Evolutionary conservation across 2,113 vertebrate genomes (phyloP).

Genomic region (Telmatochromis sp.): DNA sequence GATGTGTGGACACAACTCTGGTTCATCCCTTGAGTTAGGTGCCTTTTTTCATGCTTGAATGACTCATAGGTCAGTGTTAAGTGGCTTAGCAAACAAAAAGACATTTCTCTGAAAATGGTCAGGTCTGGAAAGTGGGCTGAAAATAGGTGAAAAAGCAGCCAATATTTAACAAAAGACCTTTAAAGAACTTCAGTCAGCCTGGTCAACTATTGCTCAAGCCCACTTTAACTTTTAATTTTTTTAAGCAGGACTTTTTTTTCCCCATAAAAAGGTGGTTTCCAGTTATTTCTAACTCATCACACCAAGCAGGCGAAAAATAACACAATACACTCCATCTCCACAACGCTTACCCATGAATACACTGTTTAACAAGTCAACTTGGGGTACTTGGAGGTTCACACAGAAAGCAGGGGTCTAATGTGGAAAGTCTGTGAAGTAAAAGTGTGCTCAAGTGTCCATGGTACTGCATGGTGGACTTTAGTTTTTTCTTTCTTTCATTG

Average conservation of each 20-base stretch:
- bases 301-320: not conserved
- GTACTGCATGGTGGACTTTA: not conserved
- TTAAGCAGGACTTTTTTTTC: not conserved
- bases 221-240: not conserved
- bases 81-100: not conserved
- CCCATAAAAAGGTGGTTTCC: not conserved
- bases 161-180: not conserved
- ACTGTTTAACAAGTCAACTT: not conserved
- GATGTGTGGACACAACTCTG: not conserved
- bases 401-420: not conserved
- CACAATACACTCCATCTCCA: not conserved
- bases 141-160: not conserved
- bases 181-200: not conserved
- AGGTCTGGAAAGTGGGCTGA: not conserved
- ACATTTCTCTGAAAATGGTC: not conserved
- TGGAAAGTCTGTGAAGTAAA: not conserved
- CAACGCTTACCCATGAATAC: not conserved
- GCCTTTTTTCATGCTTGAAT: not conserved
- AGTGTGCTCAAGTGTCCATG: not conserved
- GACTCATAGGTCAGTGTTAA: not conserved
- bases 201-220: not conserved
- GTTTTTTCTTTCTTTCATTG: not conserved
- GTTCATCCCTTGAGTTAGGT: not conserved
- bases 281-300: not conserved
- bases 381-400: not conserved